A percentile compares a stretch with the other conserved stretches of the same genome.
Conservation (phyloP, 2,113 vertebrate genomes). For the Acrocephalus kingi region DNA sequence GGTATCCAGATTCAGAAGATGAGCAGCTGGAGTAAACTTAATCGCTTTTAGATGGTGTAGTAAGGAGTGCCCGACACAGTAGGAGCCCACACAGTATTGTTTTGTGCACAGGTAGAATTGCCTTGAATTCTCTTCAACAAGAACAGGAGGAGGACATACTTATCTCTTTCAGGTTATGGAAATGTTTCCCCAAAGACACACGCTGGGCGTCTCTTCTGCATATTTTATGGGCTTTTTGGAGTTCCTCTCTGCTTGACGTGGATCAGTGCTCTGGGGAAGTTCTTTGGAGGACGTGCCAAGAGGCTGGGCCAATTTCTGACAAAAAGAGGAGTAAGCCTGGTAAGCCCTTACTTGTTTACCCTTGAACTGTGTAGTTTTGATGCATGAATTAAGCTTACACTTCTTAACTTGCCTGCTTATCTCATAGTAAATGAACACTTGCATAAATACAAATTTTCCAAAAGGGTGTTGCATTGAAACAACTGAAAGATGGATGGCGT, state of each 20-base stretch:
- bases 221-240: slow-evolving; percentile 96
- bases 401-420: background rate
- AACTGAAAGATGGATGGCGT: background rate
- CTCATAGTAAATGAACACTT: background rate
- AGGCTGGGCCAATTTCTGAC: slow-evolving; percentile 92
- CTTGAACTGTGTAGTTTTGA: background rate
- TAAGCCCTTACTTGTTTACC: slow-evolving; percentile 59
- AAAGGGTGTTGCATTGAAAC: background rate
- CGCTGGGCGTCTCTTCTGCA: slow-evolving; percentile 90
- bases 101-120: background rate
- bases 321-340: slow-evolving; percentile 91
- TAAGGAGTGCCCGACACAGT: background rate
- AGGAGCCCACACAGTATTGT: background rate
- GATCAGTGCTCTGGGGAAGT: slow-evolving; percentile 98
- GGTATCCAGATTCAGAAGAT: background rate
- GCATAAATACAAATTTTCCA: background rate
- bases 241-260: slow-evolving; percentile 94
- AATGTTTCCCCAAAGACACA: slow-evolving; percentile 96
- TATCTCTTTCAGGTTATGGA: slow-evolving; percentile 85
- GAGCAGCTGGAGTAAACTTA: background rate
- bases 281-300: slow-evolving; percentile 96
- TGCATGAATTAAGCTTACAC: background rate
- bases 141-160: background rate
- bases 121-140: background rate
- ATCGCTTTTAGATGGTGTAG: background rate